phyloP scores from a whole-genome alignment of 2,797 vertebrate genomes.

The Limosa lapponica region DNA sequence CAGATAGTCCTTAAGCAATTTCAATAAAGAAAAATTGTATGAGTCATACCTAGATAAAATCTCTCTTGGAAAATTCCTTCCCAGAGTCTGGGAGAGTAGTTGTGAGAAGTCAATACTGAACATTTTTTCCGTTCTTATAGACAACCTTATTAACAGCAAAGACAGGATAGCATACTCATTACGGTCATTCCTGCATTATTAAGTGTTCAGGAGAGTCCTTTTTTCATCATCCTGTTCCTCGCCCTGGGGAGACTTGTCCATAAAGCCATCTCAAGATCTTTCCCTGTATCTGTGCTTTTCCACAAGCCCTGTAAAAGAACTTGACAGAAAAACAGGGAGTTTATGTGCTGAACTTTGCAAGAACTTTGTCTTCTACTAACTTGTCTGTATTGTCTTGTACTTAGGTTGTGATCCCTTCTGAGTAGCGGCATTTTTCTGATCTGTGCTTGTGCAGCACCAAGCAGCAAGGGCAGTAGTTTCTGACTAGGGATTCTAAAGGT shows the following conservation, averaged over 20 bases:
- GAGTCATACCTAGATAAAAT: background rate
- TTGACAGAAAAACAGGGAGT: background rate
- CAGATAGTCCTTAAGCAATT: background rate
- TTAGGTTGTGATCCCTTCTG: background rate
- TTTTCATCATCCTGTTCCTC: background rate
- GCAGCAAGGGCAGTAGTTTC: background rate
- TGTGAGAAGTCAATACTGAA: background rate
- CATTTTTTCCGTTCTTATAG: background rate
- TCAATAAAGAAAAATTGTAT: background rate
- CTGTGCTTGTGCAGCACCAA: background rate
- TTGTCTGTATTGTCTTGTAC: background rate
- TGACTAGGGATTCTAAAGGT: background rate
- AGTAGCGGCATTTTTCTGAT: background rate
- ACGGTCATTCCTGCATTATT: background rate
- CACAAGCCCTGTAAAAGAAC: background rate
- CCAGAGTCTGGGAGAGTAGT: background rate
- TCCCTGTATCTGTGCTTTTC: background rate
- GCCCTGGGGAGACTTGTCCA: accelerated
- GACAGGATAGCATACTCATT: background rate
- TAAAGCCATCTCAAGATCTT: background rate
- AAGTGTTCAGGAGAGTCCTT: background rate
- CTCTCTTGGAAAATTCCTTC: background rate
- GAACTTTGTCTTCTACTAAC: background rate
- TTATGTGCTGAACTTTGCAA: background rate
- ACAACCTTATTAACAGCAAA: background rate